Conservation (phyloP, 92 coral and sea anemone species). For the Pocillopora meandrina region DNA sequence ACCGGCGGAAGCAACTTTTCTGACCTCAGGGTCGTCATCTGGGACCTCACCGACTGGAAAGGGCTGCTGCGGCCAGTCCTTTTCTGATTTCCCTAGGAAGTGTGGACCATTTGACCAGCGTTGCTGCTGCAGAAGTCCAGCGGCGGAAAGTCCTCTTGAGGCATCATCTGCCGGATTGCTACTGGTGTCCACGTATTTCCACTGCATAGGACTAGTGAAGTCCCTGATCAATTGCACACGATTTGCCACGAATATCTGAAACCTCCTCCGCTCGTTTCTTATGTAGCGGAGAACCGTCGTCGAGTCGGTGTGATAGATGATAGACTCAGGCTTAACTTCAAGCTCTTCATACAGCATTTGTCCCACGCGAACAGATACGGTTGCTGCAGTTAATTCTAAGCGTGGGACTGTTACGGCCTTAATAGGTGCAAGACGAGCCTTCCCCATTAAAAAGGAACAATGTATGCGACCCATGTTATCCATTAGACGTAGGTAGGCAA, state of each 20-base stretch:
- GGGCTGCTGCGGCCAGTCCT: constrained; percentile 56
- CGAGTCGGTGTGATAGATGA: constrained; percentile 48
- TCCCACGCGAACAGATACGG: constrained; percentile 47
- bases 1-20: constrained; percentile 27
- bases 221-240: constrained; percentile 61
- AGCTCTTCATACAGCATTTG: constrained; percentile 32
- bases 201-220: constrained; percentile 50
- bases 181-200: constrained; percentile 56
- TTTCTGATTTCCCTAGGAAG: constrained; percentile 57
- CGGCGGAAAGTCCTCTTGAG: constrained; percentile 44
- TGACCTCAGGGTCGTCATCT: constrained; percentile 47
- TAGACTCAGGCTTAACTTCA: background rate
- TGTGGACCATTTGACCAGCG: constrained; percentile 51
- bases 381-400: constrained; percentile 46
- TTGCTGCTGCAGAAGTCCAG: constrained; percentile 25
- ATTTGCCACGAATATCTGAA: constrained; percentile 66
- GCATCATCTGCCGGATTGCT: constrained; percentile 69
- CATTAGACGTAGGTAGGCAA: constrained; percentile 35
- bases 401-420: constrained; percentile 48
- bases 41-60: constrained; percentile 28
- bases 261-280: constrained; percentile 31
- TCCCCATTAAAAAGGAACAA: constrained; percentile 49
- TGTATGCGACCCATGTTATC: constrained; percentile 28
- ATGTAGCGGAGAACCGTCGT: constrained; percentile 46
- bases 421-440: constrained; percentile 36